Evolutionary conservation across 2,888 invertebrate genomes (phyloP).

Genomic region (Erebia epiphron): DNA sequence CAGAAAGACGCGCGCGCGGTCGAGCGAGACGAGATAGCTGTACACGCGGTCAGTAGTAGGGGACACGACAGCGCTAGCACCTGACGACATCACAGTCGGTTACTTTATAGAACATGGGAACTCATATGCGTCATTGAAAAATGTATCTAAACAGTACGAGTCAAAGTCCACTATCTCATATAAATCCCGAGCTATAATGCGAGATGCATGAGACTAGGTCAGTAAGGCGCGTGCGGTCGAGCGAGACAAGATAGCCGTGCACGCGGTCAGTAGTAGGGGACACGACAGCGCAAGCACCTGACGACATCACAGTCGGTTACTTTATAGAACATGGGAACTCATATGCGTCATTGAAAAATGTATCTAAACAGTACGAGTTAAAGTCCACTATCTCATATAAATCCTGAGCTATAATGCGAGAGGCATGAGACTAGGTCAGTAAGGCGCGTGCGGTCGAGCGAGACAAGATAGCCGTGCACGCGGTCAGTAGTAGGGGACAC

Average conservation of each 20-base stretch:
- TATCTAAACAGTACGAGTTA: too few species aligned
- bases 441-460: slow-evolving; percentile 88
- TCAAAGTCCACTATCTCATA: too few species aligned
- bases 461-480: slow-evolving; percentile 80
- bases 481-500: slow-evolving; percentile 81
- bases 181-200: slow-evolving; percentile 84
- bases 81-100: slow-evolving; percentile 60
- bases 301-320: not conserved
- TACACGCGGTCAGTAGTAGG: slow-evolving; percentile 78
- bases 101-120: too few species aligned
- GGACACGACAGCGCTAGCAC: slow-evolving; percentile 85
- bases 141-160: too few species aligned
- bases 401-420: slow-evolving; percentile 86
- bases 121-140: too few species aligned
- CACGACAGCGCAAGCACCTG: slow-evolving; percentile 86
- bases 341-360: too few species aligned
- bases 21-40: slow-evolving; percentile 83
- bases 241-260: slow-evolving; percentile 82
- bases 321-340: too few species aligned
- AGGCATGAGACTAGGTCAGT: slow-evolving; percentile 89
- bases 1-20: slow-evolving; percentile 87
- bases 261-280: slow-evolving; percentile 81
- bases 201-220: slow-evolving; percentile 89
- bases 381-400: too few species aligned
- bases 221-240: slow-evolving; percentile 88